Evolutionary conservation across 1,140 invertebrate genomes (phyloP), one percentile per base, ranked within the genome.

Genomic region (Oryctes rhinoceros): DNA sequence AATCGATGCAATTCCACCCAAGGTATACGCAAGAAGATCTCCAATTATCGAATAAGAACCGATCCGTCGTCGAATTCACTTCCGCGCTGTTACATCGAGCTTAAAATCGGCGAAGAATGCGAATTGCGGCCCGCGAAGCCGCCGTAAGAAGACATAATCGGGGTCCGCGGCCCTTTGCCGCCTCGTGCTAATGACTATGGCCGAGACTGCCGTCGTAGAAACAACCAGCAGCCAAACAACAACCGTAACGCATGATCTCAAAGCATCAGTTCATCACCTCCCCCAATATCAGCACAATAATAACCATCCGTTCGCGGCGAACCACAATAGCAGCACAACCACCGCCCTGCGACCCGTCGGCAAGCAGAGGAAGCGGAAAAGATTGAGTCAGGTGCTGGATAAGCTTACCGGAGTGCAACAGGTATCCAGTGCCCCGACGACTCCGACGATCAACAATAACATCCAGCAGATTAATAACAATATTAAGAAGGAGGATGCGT

Each of bases 331-430:
- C 81, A 30, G 24, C 24, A 30, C 24, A 0, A 30, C 24, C 2
- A 90, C 91, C 39, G 39, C 39, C 39, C 89, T 91, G 80, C 15
- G 65, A 71, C 89, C 90, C 11, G 88, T 88, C 84, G 84, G 81
- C 49, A 91, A 91, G 81, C 89, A 91, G 78, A 89, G 93, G 37
- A 94, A 94, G 85, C 89, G 94, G 30, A 94, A 94, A 85, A 88
- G 94, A n/a, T 86, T 95, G 15, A 94, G 92, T 80, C 93, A 94
- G 82, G 94, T 95, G 0, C 86, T 95, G 65, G 93, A 94, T 83
- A 94, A 94, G 84, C 87, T 95, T 18, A 87, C 86, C 18, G 87
- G 85, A n/a, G 85, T 49, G 11, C 53, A 59, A 0, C 83, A 81
- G 44, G 79, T 79, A 77, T 84, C 35, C 67, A 84, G 74, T 79